Evolutionary conservation across 2,888 invertebrate species (phyloP), one percentile per base, ranked within the genome.

Genomic region (Hedychridium roseum): DNA sequence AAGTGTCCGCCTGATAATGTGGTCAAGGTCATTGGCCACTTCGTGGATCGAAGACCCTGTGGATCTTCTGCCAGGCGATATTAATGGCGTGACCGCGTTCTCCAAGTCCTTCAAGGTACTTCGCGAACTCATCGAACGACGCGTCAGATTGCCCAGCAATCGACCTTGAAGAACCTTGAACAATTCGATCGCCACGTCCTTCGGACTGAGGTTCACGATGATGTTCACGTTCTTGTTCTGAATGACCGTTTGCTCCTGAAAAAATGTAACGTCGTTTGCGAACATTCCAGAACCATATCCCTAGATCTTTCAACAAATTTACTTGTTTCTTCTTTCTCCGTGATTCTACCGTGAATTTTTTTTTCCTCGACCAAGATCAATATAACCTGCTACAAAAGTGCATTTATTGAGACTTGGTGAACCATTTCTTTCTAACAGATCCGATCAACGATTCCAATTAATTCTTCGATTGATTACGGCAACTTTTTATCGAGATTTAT

Each of bases 161-260:
- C 51, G 62, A n/a, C 30, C 9, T 11, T 60, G 49, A 2, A 68
- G 60, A 11, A 68, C 35, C 5, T 46, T 53, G 60, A 58, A 68
- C 14, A 68, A 44, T 44, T 68, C 68, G 5, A 44, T 37, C 1
- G 68, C 68, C 2, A 68, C 45, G n/a, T 60, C 55, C 23, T 60
- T 57, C n/a, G 68, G 50, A 28, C 68, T 54, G 7, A 66, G 44
- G 40, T 66, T 66, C 9, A 68, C 56, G 14, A 68, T 52, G 21
- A 68, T 49, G 21, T 68, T 68, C 3, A 66, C 56, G 20, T 68
- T 68, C 42, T 63, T 65, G 30, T 67, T 68, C 6, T 60, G 40
- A 2, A 65, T 55, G 4, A 60, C 12, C 9, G 57, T 48, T 7
- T 48, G 41, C 57, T 63, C 34, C 11, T 55, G 50, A 15, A 16